Evolutionary conservation across 1,140 invertebrate species (phyloP).

Genomic region (Pseudoatta argentina): DNA sequence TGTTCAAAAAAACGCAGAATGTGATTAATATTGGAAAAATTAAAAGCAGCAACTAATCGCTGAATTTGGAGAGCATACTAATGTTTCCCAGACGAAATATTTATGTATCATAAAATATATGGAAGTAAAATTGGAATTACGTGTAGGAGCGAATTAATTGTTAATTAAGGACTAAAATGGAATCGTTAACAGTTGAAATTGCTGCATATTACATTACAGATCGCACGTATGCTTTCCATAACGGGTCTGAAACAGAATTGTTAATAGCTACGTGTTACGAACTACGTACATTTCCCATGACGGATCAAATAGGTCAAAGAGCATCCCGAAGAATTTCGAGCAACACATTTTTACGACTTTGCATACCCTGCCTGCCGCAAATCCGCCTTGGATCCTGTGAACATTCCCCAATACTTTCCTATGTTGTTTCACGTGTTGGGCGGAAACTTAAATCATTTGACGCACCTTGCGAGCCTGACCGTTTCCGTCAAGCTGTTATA

Average conservation of each 20-base stretch:
- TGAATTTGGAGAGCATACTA: background rate
- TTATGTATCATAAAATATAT: background rate
- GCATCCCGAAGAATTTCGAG: constrained; percentile 45
- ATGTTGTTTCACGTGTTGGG: constrained; percentile 62
- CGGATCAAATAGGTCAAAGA: constrained; percentile 57
- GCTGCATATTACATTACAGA: constrained; percentile 20
- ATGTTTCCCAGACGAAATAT: background rate
- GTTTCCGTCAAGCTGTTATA: constrained; percentile 26
- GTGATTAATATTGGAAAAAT: background rate
- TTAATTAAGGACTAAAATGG: background rate
- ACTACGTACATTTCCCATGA: constrained; percentile 7
- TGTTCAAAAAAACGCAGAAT: background rate
- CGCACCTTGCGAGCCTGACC: constrained; percentile 19
- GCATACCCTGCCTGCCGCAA: background rate
- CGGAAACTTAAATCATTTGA: constrained; percentile 64
- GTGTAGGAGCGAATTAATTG: constrained; percentile 2
- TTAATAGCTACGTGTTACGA: constrained; percentile 37
- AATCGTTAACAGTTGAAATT: constrained; percentile 1
- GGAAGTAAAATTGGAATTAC: background rate
- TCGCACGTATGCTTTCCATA: constrained; percentile 11
- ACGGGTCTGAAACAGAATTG: constrained; percentile 29
- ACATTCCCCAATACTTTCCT: constrained; percentile 22
- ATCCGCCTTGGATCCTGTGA: background rate
- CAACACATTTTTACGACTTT: constrained; percentile 31
- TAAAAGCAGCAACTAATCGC: background rate